Conservation (phyloP, 35 echinoderm and acorn worm genomes). For the Ophiothrix spiculata region DNA sequence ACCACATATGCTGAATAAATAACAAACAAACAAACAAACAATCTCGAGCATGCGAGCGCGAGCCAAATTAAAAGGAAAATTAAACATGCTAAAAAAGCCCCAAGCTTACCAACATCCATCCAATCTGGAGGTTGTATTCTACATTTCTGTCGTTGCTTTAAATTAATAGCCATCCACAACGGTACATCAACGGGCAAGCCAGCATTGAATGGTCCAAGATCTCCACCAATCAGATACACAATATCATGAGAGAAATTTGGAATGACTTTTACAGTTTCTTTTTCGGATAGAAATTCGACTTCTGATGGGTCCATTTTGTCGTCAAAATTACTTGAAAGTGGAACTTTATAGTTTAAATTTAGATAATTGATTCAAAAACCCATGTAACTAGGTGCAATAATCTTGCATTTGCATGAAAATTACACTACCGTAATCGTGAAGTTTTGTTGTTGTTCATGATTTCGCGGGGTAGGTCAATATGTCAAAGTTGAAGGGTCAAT, state of each 20-base stretch:
- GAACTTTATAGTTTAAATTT: background rate
- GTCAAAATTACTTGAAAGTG: background rate
- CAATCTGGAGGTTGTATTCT: conserved; percentile 95
- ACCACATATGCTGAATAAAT: too few species aligned
- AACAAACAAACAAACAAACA: too few species aligned
- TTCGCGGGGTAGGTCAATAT: conserved; percentile 4
- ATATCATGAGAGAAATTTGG: conserved; percentile 98
- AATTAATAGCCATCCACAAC: conserved; percentile 92
- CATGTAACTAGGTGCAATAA: too few species aligned
- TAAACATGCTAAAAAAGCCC: too few species aligned
- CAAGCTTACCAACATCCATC: conserved; percentile 88
- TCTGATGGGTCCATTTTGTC: conserved; percentile 82
- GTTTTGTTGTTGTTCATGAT: background rate
- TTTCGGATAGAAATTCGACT: conserved; percentile 93
- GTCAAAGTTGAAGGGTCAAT: background rate
- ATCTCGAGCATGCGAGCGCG: too few species aligned
- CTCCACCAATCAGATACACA: conserved; percentile 86
- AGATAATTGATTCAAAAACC: background rate
- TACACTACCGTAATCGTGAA: background rate
- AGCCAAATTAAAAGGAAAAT: too few species aligned
- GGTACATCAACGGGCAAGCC: conserved; percentile 91
- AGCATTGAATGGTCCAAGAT: conserved; percentile 92
- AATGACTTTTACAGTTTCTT: conserved; percentile 75
- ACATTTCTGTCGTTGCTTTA: conserved; percentile 96
- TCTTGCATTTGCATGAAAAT: background rate